These are phyloP conservation scores for Lycaena phlaeas DNA, from an alignment of 2,888 invertebrate species.

Conservation along the genomic window DNA sequence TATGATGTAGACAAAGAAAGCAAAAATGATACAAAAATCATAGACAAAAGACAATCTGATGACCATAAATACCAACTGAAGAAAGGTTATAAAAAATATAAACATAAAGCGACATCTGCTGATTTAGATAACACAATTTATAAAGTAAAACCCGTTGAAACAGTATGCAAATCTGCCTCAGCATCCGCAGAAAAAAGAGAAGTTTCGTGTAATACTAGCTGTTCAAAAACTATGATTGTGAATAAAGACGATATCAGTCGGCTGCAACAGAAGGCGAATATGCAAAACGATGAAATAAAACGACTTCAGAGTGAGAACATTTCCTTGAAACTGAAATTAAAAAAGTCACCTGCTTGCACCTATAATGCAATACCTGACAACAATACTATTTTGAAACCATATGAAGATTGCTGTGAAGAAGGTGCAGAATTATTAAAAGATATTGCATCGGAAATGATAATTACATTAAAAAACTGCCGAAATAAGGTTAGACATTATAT, in stretches of 20 bases:
- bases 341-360: conserved; percentile 28
- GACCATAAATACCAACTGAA: conserved; percentile 6
- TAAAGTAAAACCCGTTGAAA: conserved; percentile 19
- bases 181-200: conserved; percentile 29
- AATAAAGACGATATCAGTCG: conserved; percentile 30
- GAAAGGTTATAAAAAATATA: conserved; percentile 9
- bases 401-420: conserved; percentile 31
- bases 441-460: conserved; percentile 57
- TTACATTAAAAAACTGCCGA: conserved; percentile 54
- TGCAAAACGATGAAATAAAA: conserved; percentile 39
- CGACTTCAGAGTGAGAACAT: conserved; percentile 40
- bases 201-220: conserved; percentile 29
- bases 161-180: conserved; percentile 28
- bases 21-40: conserved; percentile 1
- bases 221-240: conserved; percentile 24
- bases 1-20: conserved; percentile 6
- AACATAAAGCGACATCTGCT: conserved; percentile 18
- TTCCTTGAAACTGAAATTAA: conserved; percentile 39
- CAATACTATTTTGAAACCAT: conserved; percentile 27
- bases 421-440: conserved; percentile 23
- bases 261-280: conserved; percentile 31
- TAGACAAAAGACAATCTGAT: neutral
- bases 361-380: conserved; percentile 14
- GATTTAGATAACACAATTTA: conserved; percentile 7
- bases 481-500: conserved; percentile 34